Base-by-base conservation (phyloP, 2,113 vertebrate genomes). In the Nicator chloris region DNA sequence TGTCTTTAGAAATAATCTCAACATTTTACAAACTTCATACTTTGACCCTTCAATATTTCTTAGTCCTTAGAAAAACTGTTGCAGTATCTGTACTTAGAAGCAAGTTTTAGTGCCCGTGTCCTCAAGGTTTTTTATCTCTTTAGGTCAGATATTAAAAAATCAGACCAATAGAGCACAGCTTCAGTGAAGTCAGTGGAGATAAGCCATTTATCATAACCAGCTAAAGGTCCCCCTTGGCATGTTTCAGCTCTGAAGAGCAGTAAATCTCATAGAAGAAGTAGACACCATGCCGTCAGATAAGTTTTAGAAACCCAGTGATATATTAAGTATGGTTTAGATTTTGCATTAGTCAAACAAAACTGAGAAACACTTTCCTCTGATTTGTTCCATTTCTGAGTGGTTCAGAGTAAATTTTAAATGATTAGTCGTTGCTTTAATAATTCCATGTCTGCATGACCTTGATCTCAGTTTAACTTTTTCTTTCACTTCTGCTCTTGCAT, bases 171-270 rank as follows among this genome's bases (percentile, higher is more conserved):
- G 51, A 66, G 65, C 39, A 70, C 11, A 77, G 53, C 44, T 79
- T 71, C 65, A 44, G 69, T 68, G 71, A 90, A 78, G 54, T 71
- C 53, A 79, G 20, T 6, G 4, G 31, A 82, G 49, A 75, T 64
- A 84, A 88, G 27, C 35, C 64, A 88, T 78, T 90, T 93, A 78
- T 88, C 72, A 71, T 17, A 70, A 72, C 44, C 23, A 88, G 13
- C n/a, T 79, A 75, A 88, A 86, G 60, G 81, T 86, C 10, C 13
- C n/a, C 54, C 64, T 95, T 87, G 76, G 49, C 86, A 76, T 81
- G 95, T 83, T 93, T 96, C 80, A 95, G 65, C 85, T 91, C 79
- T 83, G 31, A 87, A 79, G 60, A 92, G 54, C 47, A 68, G 86
- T 91, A 92, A 81, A 75, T 86, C 82, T 92, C 88, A 47, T 42